Conservation (phyloP, 2,797 vertebrate species). For the Poeciliopsis gracilis region DNA sequence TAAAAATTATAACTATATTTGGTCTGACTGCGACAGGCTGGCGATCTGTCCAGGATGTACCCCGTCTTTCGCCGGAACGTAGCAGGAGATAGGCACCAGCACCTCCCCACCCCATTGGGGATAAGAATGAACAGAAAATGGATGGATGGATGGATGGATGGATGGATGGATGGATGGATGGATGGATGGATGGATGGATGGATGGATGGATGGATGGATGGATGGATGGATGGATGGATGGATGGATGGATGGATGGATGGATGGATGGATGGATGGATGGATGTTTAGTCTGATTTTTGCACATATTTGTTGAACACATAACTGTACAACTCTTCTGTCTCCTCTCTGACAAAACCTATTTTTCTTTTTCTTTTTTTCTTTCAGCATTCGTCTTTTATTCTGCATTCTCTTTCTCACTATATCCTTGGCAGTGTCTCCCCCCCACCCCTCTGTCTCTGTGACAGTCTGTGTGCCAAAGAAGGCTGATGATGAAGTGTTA, state of each 20-base stretch:
- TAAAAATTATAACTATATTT: not conserved
- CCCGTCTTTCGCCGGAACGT: no score
- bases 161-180: no score
- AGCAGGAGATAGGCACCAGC: no score
- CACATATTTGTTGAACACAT: slow-evolving; percentile 9
- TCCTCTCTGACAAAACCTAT: slow-evolving; percentile 6
- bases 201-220: no score
- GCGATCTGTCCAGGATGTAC: no score
- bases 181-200: no score
- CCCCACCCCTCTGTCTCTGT: slow-evolving; percentile 22
- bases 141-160: not conserved
- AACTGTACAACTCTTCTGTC: not conserved
- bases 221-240: no score
- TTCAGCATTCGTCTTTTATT: not conserved
- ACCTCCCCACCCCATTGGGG: no score
- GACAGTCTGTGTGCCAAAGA: slow-evolving; percentile 53
- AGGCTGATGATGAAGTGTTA: slow-evolving; percentile 66
- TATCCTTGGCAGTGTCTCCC: slow-evolving; percentile 4
- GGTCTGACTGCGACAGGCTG: not conserved
- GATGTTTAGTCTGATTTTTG: slow-evolving; percentile 10
- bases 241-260: no score
- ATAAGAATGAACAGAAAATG: no score
- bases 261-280: no score
- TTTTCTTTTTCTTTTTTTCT: not conserved
- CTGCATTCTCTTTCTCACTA: slow-evolving; percentile 9